phyloP scores from a whole-genome alignment of 2,888 invertebrate genomes.

The Temnothorax unifasciatus region DNA sequence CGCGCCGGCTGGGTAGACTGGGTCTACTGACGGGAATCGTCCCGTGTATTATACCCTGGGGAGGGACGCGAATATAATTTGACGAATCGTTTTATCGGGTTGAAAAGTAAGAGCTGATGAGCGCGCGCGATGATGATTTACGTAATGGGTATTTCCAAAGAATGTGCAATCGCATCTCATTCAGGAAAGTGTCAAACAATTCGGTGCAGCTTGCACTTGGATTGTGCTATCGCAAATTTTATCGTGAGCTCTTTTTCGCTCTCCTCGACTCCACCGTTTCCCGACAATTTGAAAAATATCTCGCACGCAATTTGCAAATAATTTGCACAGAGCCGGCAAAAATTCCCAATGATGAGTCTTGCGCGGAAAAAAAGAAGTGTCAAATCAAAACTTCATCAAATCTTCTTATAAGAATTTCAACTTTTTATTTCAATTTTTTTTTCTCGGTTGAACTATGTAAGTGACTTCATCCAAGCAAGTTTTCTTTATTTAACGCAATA shows the following conservation, averaged over 20 bases:
- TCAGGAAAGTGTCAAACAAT: conserved; percentile 2
- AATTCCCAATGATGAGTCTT: background rate
- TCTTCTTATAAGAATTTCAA: no score
- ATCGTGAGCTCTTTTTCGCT: background rate
- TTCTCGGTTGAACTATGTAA: no score
- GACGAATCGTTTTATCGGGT: conserved; percentile 3
- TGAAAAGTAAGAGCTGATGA: background rate
- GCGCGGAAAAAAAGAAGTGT: no score
- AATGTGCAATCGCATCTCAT: background rate
- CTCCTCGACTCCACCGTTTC: background rate
- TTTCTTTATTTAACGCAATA: no score
- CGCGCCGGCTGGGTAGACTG: background rate
- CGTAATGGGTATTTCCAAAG: background rate
- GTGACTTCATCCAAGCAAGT: no score
- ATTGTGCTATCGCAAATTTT: background rate
- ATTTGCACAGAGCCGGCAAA: no score
- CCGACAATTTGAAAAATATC: background rate
- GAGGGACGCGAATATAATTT: background rate
- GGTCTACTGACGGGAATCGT: background rate
- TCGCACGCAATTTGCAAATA: no score
- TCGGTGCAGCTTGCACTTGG: background rate
- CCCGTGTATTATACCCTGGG: background rate
- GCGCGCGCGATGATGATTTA: background rate
- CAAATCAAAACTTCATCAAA: no score
- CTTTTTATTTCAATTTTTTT: no score